A percentile compares a stretch with the other conserved stretches of the same genome.
phyloP scores from a whole-genome alignment of 2,113 vertebrate species.

The Dasyornis broadbenti region DNA sequence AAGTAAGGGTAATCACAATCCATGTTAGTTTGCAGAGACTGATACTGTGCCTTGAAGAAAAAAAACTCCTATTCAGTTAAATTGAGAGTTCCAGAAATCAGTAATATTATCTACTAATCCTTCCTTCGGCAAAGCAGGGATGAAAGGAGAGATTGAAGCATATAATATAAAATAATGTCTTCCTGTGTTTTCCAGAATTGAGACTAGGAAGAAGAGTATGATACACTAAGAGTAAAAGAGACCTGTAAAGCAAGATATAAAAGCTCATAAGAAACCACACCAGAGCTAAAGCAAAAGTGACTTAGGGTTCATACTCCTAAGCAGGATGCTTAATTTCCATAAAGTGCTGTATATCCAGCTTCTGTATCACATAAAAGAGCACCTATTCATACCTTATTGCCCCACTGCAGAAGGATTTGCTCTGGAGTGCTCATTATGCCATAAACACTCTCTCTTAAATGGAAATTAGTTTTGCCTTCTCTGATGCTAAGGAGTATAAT shows the following conservation, averaged over 20 bases:
- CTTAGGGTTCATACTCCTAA: neutral
- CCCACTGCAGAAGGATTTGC: neutral
- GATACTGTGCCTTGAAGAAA: fast-evolving
- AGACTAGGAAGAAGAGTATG: neutral
- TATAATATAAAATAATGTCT: neutral
- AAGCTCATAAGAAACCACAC: neutral
- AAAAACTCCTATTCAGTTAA: neutral
- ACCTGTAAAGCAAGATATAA: neutral
- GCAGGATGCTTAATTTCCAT: neutral
- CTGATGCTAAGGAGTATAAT: neutral
- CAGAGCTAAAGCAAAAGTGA: neutral
- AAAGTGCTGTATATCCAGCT: neutral
- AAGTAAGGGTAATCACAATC: neutral
- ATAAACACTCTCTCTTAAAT: neutral
- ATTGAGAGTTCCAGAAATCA: neutral
- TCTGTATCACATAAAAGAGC: neutral
- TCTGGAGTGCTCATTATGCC: neutral
- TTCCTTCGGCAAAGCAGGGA: neutral
- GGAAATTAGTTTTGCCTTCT: neutral
- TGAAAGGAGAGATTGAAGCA: neutral
- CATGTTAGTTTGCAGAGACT: neutral
- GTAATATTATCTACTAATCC: neutral
- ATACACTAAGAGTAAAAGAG: neutral
- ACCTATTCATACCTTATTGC: neutral
- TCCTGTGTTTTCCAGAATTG: neutral